Evolutionary conservation across 2,797 vertebrate genomes (phyloP), one percentile per base, ranked within the genome.

Genomic region (Sebastes wilsoni): DNA sequence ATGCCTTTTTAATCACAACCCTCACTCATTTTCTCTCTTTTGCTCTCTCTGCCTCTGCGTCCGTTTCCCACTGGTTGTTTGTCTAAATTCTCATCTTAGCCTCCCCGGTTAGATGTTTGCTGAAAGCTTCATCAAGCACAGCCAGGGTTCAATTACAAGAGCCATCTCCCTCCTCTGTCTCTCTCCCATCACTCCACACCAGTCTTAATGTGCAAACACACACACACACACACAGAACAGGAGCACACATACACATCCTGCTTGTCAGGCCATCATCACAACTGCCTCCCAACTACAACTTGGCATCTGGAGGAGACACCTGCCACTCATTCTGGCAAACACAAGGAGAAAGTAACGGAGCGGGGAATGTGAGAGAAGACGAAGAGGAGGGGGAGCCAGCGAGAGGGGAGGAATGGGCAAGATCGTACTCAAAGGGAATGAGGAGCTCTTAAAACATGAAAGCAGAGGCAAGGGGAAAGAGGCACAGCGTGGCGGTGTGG

Each of bases 61-160:
- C 79, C 14, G 20, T 67, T 88, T 82, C 76, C 88, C 5, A 30
- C 78, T 81, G 77, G 66, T 89, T 91, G 84, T 90, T 92, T 89
- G 83, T 88, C 88, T 89, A 81, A 90, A 93, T 87, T 89, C 85
- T 79, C 78, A 82, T 92, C 79, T 81, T 79, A 71, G 83, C 83
- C 60, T 89, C 64, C 75, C 79, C 16, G 61, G 75, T 72, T 82
- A 75, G 88, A 90, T 91, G 82, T 94, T 93, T 84, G 79, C 86
- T 83, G 62, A 92, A 91, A 90, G 90, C 92, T 88, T 91, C 88
- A 92, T 88, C 87, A 93, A 83, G 89, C 91, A 92, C 89, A 89
- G 88, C 76, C 83, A 86, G 89, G 70, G 88, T 89, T 93, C 89
- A 92, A 91, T 93, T 93, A 93, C 81, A 75, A 89, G 67, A 91